Conservation (phyloP, 1,140 invertebrate species). For the Zaprionus ornatus region DNA sequence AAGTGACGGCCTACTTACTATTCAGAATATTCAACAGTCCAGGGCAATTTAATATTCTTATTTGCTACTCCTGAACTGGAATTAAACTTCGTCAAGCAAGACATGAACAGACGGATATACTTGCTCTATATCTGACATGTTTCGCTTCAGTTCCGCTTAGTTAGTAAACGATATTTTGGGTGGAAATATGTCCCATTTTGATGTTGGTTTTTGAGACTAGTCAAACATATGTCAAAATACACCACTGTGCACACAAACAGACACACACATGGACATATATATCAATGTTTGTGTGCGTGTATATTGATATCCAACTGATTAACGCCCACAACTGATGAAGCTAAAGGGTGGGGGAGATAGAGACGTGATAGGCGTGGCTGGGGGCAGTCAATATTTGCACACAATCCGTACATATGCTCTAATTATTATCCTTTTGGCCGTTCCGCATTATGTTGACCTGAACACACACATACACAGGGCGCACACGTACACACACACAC, state of each 20-base stretch:
- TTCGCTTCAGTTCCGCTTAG: not conserved
- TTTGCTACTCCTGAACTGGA: not conserved
- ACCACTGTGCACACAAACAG: not conserved
- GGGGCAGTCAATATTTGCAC: conserved; percentile 71
- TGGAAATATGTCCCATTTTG: not conserved
- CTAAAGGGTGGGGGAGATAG: not conserved
- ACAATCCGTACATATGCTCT: conserved; percentile 82
- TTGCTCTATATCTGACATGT: not conserved
- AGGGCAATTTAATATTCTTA: no score
- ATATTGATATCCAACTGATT: conserved; percentile 70
- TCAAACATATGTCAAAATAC: conserved; percentile 26
- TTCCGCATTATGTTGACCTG: conserved; percentile 58
- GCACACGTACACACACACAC: not conserved
- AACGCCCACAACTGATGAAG: conserved; percentile 52
- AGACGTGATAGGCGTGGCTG: not conserved
- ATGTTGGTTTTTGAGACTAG: conserved; percentile 5
- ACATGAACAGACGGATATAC: not conserved
- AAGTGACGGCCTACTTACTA: no score
- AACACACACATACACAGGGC: no score
- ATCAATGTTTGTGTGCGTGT: conserved; percentile 53
- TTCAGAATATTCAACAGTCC: no score
- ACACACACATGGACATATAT: not conserved
- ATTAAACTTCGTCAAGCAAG: not conserved
- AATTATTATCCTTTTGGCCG: conserved; percentile 76
- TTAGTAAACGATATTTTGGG: not conserved